These are phyloP conservation scores for Actias luna DNA, from an alignment of 2,888 invertebrate species.

Conservation along the genomic window DNA sequence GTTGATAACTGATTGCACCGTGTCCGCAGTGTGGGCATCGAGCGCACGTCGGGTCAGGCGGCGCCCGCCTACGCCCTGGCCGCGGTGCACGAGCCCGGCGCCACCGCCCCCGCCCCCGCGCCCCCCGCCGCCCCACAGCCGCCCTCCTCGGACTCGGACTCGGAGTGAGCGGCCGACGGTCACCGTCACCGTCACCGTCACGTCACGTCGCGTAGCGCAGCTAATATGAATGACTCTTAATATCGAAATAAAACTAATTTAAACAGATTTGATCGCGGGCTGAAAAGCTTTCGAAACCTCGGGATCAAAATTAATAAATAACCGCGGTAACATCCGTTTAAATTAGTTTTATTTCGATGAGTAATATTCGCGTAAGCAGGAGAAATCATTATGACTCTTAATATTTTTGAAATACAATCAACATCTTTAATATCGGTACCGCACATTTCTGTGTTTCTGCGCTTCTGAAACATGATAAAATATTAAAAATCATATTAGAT, in stretches of 20 bases:
- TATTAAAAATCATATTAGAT: no score
- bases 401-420: neutral
- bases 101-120: slow-evolving; percentile 35
- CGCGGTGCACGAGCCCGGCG: slow-evolving; percentile 34
- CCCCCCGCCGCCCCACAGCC: slow-evolving; percentile 44
- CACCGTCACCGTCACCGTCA: neutral
- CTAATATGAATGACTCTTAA: no score
- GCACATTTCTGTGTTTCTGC: neutral
- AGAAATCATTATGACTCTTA: no score
- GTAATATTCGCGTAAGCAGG: no score
- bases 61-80: slow-evolving; percentile 68
- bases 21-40: slow-evolving; percentile 88
- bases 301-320: no score
- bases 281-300: no score
- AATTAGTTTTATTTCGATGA: no score
- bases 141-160: slow-evolving; percentile 73
- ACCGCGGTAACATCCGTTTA: no score
- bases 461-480: neutral
- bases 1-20: no score
- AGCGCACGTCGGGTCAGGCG: slow-evolving; percentile 84
- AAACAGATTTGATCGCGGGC: no score
- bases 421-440: neutral
- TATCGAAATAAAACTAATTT: no score
- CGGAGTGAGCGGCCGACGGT: slow-evolving; percentile 43
- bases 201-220: neutral